phyloP scores from a whole-genome alignment of 2,888 invertebrate species.

The Lasioglossum lativentre region DNA sequence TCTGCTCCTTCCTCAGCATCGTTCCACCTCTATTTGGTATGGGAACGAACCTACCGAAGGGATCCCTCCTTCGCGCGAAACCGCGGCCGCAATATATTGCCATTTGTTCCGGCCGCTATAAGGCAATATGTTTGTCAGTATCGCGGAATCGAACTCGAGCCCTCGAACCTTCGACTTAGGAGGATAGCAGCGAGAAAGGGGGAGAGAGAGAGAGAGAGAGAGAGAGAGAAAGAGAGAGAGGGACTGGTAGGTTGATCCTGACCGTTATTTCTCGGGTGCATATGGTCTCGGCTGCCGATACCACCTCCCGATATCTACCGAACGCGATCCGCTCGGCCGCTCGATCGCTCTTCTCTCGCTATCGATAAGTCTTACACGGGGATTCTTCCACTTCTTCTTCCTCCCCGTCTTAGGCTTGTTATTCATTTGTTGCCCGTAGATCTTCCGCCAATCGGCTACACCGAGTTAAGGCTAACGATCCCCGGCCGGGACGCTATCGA shows the following conservation, averaged over 20 bases:
- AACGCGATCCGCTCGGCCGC: constrained; percentile 54
- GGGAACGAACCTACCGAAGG: constrained; percentile 70
- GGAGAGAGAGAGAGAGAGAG: constrained; percentile 3
- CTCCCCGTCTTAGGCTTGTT: constrained; percentile 61
- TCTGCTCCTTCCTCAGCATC: constrained; percentile 26
- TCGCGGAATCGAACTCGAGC: constrained; percentile 80
- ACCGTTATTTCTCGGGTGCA: constrained; percentile 72
- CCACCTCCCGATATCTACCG: constrained; percentile 58
- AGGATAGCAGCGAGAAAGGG: not conserved
- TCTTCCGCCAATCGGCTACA: constrained; percentile 62
- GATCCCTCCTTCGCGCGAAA: constrained; percentile 68
- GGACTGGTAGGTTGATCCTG: constrained; percentile 61
- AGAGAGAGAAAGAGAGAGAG: not conserved
- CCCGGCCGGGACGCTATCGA: constrained; percentile 43
- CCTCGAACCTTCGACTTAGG: constrained; percentile 60
- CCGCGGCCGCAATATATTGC: constrained; percentile 79
- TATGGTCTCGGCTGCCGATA: constrained; percentile 63
- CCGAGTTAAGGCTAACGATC: constrained; percentile 61
- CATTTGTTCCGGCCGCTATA: constrained; percentile 82
- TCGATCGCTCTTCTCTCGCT: constrained; percentile 63
- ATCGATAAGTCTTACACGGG: constrained; percentile 65
- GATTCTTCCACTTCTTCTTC: constrained; percentile 65
- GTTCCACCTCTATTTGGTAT: constrained; percentile 57
- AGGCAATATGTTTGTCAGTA: constrained; percentile 83
- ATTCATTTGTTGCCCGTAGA: constrained; percentile 72